Percentiles rank a stretch among this genome's conserved stretches.
Conservation (phyloP, 2,797 vertebrate species). For the Onychomys arenicola region DNA sequence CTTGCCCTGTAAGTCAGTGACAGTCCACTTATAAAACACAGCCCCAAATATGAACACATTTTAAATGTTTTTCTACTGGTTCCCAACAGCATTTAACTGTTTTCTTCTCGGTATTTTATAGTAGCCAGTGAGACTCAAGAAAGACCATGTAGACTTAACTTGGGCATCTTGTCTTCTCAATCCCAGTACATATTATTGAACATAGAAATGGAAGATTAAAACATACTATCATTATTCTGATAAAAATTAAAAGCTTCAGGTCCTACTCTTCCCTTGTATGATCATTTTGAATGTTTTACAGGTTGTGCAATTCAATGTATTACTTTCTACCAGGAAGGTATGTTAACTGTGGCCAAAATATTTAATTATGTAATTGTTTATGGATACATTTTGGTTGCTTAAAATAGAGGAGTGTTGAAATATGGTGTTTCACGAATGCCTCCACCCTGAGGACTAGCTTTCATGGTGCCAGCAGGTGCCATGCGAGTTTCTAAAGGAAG, state of each 20-base stretch:
- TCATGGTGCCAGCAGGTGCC: background rate
- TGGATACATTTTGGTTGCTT: background rate
- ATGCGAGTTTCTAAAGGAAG: background rate
- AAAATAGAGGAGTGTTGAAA: slow-evolving; percentile 20
- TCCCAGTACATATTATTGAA: background rate
- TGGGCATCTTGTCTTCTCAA: background rate
- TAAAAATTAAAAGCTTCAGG: background rate
- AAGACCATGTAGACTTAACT: background rate
- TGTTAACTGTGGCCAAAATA: background rate
- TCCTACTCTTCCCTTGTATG: background rate
- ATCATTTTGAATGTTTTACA: slow-evolving; percentile 39
- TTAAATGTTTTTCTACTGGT: background rate
- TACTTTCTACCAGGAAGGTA: slow-evolving; percentile 29
- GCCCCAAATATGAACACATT: background rate
- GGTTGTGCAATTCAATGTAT: background rate
- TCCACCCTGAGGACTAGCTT: background rate
- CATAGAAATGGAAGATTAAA: background rate
- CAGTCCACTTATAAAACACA: background rate
- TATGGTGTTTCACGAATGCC: background rate
- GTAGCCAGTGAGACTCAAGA: background rate
- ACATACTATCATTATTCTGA: background rate
- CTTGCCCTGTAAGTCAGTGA: background rate
- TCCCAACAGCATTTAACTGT: background rate
- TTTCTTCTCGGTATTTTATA: background rate
- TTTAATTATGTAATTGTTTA: background rate